Conservation (phyloP, 2,797 vertebrate species). For the Phalloptychus januarius region DNA sequence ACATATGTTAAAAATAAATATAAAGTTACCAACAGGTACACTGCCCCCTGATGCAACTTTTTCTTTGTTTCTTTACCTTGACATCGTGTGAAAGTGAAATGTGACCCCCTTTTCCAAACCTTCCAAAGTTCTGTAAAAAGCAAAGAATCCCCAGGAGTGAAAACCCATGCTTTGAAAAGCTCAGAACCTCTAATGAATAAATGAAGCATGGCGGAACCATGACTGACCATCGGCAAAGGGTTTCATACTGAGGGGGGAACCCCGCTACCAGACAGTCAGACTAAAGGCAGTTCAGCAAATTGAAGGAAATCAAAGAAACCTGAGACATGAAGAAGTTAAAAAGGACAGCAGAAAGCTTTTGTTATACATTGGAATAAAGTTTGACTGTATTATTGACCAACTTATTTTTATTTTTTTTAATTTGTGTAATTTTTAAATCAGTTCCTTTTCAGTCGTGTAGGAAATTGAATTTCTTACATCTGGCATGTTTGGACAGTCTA, state of each 20-base stretch:
- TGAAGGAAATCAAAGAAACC: not conserved
- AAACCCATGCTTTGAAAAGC: conserved; percentile 60
- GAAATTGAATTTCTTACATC: conserved; percentile 13
- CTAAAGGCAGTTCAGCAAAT: not conserved
- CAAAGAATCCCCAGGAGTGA: conserved; percentile 58
- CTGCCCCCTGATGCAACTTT: conserved; percentile 6
- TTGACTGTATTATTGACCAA: not conserved
- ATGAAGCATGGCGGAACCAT: conserved; percentile 67
- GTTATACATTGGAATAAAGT: not conserved
- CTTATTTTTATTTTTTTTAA: not conserved
- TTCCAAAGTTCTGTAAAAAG: conserved; percentile 43
- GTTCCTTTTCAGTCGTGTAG: conserved; percentile 10
- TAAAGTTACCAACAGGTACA: not conserved
- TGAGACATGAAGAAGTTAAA: not conserved
- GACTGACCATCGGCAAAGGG: conserved; percentile 57
- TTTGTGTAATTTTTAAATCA: not conserved
- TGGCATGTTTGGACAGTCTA: conserved; percentile 19
- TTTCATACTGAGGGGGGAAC: conserved; percentile 14
- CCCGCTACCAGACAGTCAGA: not conserved
- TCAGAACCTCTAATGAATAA: conserved; percentile 69
- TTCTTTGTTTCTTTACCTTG: conserved; percentile 6
- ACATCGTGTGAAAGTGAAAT: conserved; percentile 62
- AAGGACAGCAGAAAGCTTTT: not conserved
- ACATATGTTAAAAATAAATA: conserved; percentile 1
- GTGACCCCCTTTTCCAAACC: conserved; percentile 34